These are phyloP conservation scores for Melangyna quadrimaculata DNA, from an alignment of 2,888 invertebrate genomes.

Conservation along the genomic window DNA sequence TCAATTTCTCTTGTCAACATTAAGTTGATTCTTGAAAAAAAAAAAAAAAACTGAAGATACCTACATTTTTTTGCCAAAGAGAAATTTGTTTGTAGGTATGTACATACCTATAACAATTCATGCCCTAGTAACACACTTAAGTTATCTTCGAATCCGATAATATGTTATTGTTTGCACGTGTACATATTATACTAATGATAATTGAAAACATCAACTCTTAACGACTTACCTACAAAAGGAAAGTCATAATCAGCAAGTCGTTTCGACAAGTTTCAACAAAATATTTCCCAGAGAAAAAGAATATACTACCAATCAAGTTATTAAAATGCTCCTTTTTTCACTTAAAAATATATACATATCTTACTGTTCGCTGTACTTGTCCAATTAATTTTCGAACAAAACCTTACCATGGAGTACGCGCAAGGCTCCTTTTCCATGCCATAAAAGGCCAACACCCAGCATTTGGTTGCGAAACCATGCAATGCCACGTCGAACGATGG, in stretches of 20 bases:
- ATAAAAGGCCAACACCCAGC: constrained; percentile 58
- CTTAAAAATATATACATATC: not conserved
- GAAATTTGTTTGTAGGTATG: not conserved
- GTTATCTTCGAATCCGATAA: constrained; percentile 12
- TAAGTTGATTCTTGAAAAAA: not conserved
- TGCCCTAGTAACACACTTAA: constrained; percentile 58
- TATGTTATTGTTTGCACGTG: constrained; percentile 46
- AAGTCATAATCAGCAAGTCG: not conserved
- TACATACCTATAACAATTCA: not conserved
- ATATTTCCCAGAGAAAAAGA: constrained; percentile 27
- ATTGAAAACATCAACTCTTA: constrained; percentile 40
- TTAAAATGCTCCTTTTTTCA: constrained; percentile 10
- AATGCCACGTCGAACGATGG: constrained; percentile 39
- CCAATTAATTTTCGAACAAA: constrained; percentile 68
- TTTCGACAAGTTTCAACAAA: not conserved
- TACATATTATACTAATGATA: constrained; percentile 23
- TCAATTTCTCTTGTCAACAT: not conserved
- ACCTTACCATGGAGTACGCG: constrained; percentile 24
- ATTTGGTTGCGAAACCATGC: constrained; percentile 54
- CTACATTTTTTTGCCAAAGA: not conserved
- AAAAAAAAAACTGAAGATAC: not conserved
- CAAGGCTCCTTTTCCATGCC: constrained; percentile 37
- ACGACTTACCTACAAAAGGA: not conserved
- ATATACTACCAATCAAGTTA: constrained; percentile 10
- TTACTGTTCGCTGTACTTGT: constrained; percentile 24